Percentiles rank a stretch among this genome's conserved stretches.
Evolutionary conservation across 2,888 invertebrate species (phyloP).

Genomic region (Zaprionus obscuricornis): DNA sequence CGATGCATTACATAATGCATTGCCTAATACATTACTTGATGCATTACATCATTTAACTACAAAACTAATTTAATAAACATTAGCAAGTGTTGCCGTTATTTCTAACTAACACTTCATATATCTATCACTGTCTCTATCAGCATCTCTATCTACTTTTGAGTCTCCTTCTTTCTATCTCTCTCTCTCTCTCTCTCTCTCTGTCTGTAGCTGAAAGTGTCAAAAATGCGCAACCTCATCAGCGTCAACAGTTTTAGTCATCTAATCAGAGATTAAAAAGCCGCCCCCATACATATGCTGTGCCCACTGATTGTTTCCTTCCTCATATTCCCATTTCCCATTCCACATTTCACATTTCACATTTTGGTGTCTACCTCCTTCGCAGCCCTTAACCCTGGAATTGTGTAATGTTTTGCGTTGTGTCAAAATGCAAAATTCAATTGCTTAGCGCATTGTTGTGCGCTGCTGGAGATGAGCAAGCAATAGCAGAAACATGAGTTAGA

Average conservation of each 20-base stretch:
- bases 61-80: no score
- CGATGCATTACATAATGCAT: no score
- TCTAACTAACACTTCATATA: no score
- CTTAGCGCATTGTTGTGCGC: constrained; percentile 46
- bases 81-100: no score
- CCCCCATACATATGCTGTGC: constrained; percentile 54
- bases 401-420: constrained; percentile 56
- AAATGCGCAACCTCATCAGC: constrained; percentile 67
- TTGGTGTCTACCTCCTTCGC: neutral
- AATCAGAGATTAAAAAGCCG: constrained; percentile 80
- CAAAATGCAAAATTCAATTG: constrained; percentile 81
- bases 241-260: constrained; percentile 63
- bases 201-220: constrained; percentile 34
- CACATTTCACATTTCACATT: neutral
- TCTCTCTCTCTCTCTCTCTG: neutral
- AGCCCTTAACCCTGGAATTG: constrained; percentile 12
- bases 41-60: no score
- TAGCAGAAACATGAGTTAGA: constrained; percentile 14
- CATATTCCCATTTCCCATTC: neutral
- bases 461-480: constrained; percentile 14
- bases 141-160: no score
- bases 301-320: constrained; percentile 67
- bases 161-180: no score
- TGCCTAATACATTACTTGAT: no score
- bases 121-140: no score